Percentiles rank a stretch among this genome's conserved stretches.
Conservation (phyloP, 2,113 vertebrate genomes). For the Oreochromis aureus region DNA sequence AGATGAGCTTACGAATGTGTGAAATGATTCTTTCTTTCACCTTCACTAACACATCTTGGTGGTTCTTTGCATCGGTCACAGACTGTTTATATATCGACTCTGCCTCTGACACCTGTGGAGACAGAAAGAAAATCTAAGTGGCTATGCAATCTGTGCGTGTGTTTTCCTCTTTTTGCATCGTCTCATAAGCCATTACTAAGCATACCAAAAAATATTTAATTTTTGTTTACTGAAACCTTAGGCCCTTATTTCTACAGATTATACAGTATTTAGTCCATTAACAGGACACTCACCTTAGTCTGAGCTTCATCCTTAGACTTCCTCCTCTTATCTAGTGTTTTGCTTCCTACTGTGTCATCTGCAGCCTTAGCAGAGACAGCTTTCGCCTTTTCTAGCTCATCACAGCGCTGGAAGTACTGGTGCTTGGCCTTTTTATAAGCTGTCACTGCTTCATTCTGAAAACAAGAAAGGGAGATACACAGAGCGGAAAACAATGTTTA, state of each 20-base stretch:
- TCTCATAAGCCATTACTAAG: neutral
- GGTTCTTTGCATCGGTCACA: slow-evolving; percentile 73
- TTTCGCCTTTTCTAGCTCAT: slow-evolving; percentile 82
- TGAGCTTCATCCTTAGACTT: slow-evolving; percentile 85
- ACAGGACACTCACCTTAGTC: slow-evolving; percentile 68
- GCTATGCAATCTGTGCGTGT: neutral
- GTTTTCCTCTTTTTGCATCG: neutral
- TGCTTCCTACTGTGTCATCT: slow-evolving; percentile 70
- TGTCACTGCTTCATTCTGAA: slow-evolving; percentile 75
- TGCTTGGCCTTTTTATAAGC: slow-evolving; percentile 81
- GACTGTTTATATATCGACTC: slow-evolving; percentile 74
- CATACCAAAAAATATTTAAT: neutral
- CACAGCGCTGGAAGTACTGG: slow-evolving; percentile 83
- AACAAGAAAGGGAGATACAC: neutral
- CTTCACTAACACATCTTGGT: slow-evolving; percentile 79
- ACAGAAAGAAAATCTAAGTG: neutral
- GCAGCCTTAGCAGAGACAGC: slow-evolving; percentile 70
- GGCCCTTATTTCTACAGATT: neutral
- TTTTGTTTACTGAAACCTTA: neutral
- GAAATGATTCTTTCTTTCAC: slow-evolving; percentile 80
- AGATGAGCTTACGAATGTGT: slow-evolving; percentile 85
- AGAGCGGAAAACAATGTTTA: neutral
- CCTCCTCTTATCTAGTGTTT: slow-evolving; percentile 84
- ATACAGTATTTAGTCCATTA: neutral
- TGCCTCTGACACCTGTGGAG: slow-evolving; percentile 73